Evolutionary conservation across 2,113 vertebrate species (phyloP).

Genomic region (Embiotoca jacksoni): DNA sequence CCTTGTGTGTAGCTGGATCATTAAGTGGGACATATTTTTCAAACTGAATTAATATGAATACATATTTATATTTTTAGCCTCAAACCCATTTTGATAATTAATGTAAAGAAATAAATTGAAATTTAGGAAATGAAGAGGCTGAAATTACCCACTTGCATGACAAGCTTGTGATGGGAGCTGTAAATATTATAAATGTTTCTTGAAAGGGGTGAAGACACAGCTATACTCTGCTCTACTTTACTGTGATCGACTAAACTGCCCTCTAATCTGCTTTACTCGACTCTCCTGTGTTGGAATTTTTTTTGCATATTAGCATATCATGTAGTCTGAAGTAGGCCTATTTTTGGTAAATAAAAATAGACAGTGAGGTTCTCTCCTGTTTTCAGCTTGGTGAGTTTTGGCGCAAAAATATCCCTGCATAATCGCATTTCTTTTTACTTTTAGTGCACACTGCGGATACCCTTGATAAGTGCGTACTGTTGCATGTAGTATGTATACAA

Average conservation of each 20-base stretch:
- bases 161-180: neutral
- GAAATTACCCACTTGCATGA: neutral
- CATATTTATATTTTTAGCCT: neutral
- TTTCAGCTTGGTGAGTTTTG: no score
- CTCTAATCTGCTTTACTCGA: neutral
- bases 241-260: slow-evolving; percentile 23
- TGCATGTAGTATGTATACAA: no score
- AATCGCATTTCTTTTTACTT: no score
- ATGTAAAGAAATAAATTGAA: neutral
- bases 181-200: slow-evolving; percentile 21
- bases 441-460: no score
- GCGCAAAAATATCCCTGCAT: no score
- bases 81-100: slow-evolving; percentile 1
- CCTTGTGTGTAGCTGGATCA: neutral
- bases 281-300: neutral
- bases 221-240: neutral
- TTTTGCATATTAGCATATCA: no score
- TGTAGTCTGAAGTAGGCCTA: neutral
- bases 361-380: no score
- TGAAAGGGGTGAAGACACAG: slow-evolving; percentile 24
- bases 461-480: no score
- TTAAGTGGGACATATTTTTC: neutral
- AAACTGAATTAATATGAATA: neutral
- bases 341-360: no score
- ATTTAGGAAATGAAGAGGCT: neutral